Percentiles rank a stretch among this genome's conserved stretches.
Conservation (phyloP, 2,113 vertebrate species). For the Nansenia antarctica region DNA sequence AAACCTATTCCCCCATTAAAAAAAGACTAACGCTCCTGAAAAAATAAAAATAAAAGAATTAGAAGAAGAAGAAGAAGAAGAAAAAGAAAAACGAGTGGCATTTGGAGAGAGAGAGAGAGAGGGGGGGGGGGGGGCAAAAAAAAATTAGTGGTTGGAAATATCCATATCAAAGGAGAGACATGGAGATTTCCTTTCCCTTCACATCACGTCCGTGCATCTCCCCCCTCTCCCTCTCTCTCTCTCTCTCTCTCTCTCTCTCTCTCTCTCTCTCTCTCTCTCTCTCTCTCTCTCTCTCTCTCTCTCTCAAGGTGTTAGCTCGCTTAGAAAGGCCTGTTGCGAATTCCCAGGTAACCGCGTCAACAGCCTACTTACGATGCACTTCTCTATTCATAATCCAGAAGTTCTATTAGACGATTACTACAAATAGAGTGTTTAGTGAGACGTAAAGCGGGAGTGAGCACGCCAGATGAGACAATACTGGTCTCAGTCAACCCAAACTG, state of each 20-base stretch:
- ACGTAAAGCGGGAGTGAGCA: conserved; percentile 65
- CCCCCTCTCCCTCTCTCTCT: conserved; percentile 18
- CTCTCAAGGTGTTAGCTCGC: conserved; percentile 20
- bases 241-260: conserved; percentile 25
- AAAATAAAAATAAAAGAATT: conserved; percentile 46
- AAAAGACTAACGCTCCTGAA: conserved; percentile 61
- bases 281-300: conserved; percentile 19
- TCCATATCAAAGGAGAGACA: conserved; percentile 77
- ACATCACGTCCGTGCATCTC: conserved; percentile 56
- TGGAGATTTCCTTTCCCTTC: conserved; percentile 64
- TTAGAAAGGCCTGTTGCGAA: conserved; percentile 60
- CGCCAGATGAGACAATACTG: conserved; percentile 69
- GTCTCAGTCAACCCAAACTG: conserved; percentile 52
- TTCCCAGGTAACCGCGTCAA: conserved; percentile 69
- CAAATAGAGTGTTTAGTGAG: conserved; percentile 67
- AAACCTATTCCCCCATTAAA: conserved; percentile 70
- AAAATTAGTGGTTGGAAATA: conserved; percentile 73
- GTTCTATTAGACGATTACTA: conserved; percentile 77
- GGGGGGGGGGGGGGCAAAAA: no score
- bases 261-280: conserved; percentile 21
- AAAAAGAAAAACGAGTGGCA: conserved; percentile 57
- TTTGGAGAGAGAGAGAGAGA: conserved; percentile 53
- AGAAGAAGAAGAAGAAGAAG: conserved; percentile 55
- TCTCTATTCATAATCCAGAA: conserved; percentile 73
- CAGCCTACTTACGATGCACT: conserved; percentile 66